These are phyloP conservation scores for Caradrina kadenii DNA, from an alignment of 2,888 invertebrate genomes.

Conservation along the genomic window DNA sequence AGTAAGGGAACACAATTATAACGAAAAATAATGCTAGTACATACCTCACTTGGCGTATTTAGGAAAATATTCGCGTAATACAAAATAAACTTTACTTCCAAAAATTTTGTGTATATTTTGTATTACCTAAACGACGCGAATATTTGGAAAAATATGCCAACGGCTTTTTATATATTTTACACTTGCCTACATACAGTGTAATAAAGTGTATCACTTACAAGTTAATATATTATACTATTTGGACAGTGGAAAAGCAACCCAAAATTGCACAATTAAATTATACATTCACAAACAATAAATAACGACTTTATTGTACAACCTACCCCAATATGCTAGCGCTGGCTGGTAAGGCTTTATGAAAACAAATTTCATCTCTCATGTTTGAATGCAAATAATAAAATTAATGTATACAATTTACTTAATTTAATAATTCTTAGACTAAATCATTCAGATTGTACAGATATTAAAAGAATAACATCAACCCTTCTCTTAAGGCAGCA, in stretches of 20 bases:
- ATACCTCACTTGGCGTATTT: no score
- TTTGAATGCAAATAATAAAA: slow-evolving; percentile 5
- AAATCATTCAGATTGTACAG: slow-evolving; percentile 2
- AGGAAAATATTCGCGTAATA: no score
- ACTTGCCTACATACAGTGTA: no score
- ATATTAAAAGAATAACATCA: slow-evolving; percentile 18
- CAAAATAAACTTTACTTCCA: no score
- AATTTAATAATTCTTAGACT: slow-evolving; percentile 13
- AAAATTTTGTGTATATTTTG: no score
- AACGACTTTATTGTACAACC: slow-evolving; percentile 29
- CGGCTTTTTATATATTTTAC: no score
- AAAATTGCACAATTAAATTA: slow-evolving; percentile 16
- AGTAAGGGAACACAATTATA: no score
- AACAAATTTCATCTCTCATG: slow-evolving; percentile 21
- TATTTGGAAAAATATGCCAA: no score
- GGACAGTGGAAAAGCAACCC: neutral
- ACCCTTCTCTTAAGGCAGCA: slow-evolving; percentile 28
- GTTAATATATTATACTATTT: no score
- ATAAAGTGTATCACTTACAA: no score
- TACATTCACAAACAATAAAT: slow-evolving; percentile 36
- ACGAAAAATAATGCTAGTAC: no score
- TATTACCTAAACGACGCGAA: no score
- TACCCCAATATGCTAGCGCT: neutral
- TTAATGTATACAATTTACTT: slow-evolving; percentile 13
- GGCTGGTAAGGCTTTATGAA: slow-evolving; percentile 22